Conservation (phyloP, 2,888 invertebrate species). For the Odontocerum albicorne region DNA sequence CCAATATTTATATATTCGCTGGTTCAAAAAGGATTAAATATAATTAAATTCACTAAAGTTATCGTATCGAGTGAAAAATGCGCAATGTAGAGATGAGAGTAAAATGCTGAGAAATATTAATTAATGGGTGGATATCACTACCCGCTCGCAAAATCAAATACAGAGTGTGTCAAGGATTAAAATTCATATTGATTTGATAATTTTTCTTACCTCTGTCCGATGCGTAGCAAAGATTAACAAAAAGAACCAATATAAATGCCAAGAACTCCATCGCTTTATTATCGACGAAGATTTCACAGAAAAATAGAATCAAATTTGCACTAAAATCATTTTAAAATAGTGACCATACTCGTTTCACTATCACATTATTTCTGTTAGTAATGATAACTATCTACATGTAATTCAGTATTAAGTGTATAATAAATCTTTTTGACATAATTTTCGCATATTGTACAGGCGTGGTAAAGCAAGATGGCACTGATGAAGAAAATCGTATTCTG, state of each 20-base stretch:
- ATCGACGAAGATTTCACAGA: not conserved
- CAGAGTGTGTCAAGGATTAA: not conserved
- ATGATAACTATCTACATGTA: not conserved
- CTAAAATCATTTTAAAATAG: not conserved
- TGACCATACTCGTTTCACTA: not conserved
- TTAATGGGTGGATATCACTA: not conserved
- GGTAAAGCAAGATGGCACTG: conserved; percentile 30
- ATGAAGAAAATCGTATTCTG: not conserved
- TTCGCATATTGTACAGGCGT: conserved; percentile 28
- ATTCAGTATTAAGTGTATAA: conserved; percentile 10
- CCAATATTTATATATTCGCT: too few species aligned
- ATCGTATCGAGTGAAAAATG: not conserved
- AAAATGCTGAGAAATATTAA: not conserved
- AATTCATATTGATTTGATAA: too few species aligned
- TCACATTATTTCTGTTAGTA: not conserved
- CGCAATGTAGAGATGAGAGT: not conserved
- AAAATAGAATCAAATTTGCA: not conserved
- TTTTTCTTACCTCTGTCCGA: conserved; percentile 26
- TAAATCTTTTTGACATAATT: conserved; percentile 18
- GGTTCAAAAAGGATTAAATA: too few species aligned
- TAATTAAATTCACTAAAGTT: too few species aligned
- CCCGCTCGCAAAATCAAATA: not conserved
- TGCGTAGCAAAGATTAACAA: conserved; percentile 18
- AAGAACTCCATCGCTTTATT: conserved; percentile 7
- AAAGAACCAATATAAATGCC: conserved; percentile 8